Conservation (phyloP, 2,113 vertebrate species). For the Capreolus pygargus region DNA sequence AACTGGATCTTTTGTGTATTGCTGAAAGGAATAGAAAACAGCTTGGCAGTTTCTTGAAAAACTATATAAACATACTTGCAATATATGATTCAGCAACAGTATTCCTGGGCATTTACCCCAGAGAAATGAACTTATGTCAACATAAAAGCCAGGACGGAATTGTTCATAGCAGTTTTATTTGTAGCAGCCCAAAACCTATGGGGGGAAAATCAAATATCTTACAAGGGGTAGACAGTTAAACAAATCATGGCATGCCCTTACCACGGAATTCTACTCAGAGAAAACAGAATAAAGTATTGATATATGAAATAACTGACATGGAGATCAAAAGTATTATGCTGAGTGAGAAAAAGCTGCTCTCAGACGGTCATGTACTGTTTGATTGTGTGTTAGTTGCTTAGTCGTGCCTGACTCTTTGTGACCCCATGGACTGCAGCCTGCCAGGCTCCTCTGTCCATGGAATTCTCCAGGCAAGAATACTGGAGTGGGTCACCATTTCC, state of each 20-base stretch:
- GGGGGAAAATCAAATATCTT: not conserved
- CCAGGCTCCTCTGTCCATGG: not conserved
- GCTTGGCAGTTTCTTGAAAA: conserved; percentile 3
- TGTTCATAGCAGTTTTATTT: not conserved
- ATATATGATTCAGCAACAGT: not conserved
- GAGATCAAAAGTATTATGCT: not conserved
- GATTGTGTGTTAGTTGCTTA: not conserved
- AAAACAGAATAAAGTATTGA: not conserved
- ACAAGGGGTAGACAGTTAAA: not conserved
- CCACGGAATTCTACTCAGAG: not conserved
- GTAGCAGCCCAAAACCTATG: not conserved
- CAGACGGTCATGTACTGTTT: not conserved
- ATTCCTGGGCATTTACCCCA: not conserved
- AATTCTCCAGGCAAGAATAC: not conserved
- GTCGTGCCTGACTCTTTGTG: not conserved
- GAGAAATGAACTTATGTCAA: not conserved
- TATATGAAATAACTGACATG: not conserved
- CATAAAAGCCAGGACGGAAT: not conserved
- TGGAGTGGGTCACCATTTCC: not conserved
- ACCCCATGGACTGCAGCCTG: not conserved
- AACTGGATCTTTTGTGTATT: not conserved
- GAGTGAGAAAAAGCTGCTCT: not conserved
- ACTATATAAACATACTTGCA: not conserved
- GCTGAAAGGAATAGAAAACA: not conserved
- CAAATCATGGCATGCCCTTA: not conserved